Evolutionary conservation across 1,140 invertebrate species (phyloP), one percentile per base, ranked within the genome.

Genomic region (Lasioglossum baleicum): DNA sequence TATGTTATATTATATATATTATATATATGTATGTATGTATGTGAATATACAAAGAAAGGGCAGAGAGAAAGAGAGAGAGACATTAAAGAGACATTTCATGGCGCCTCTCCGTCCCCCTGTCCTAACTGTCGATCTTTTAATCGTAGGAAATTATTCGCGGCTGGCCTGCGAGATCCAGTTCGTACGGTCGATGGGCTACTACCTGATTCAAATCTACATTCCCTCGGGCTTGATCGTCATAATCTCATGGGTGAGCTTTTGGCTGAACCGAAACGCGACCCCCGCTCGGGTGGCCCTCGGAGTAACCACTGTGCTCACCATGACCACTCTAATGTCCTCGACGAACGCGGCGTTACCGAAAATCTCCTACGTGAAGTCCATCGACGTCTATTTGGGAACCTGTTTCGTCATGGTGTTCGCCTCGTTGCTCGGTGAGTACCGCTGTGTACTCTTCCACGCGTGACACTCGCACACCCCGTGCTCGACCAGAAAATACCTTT

Each of bases 171-270:
- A 99, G 94, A 98, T 99, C 92, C 98, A 99, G 94, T 98, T 99
- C 94, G 98, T 98, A 80, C 96, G 98, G 83, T 99, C 98, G 89
- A 98, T 99, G 97, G 98, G 98, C 89, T 99, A 99, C 95, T 99
- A 99, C 95, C 95, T 99, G 89, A 99, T 99, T 94, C 99, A 99
- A 94, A 99, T 99, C 93, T 99, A 99, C 95, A 99, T 99, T 94
- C 98, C 98, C 87, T 99, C 98, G 91, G 97, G 98, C 92, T 96
- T 99, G 91, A 99, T 99, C 94, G 98, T 99, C 93, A 98, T 99
- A 93, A 99, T 99, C 94, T 99, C 98, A 87, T 99, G 98, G 98
- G 98, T 99, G 90, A 98, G 97, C 91, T 98, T 98, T 95, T 98
- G 97, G 97, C 94, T 97, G 90, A 97, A 99, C 94, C 95, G 98